A percentile compares a stretch with the other conserved stretches of the same genome.
Evolutionary conservation across 1,140 invertebrate genomes (phyloP).

Genomic region (Dendroctonus valens): DNA sequence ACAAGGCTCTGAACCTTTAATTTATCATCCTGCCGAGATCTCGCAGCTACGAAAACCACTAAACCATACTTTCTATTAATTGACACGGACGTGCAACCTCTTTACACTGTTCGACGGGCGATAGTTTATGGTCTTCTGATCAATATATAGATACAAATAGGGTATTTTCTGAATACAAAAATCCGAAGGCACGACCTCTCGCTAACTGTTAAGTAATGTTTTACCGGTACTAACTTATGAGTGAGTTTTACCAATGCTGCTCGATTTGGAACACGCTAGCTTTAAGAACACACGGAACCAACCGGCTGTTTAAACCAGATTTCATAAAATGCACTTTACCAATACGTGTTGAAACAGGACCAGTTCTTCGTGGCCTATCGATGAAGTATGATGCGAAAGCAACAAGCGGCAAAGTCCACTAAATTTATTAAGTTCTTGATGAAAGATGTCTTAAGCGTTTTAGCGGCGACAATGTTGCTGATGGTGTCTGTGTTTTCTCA

Average conservation of each 20-base stretch:
- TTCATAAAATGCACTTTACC: no score
- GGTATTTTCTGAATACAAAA: slow-evolving; percentile 25
- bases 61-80: slow-evolving; percentile 29
- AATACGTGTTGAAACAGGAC: no score
- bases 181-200: slow-evolving; percentile 22
- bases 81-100: slow-evolving; percentile 28
- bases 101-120: slow-evolving; percentile 21
- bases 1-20: neutral
- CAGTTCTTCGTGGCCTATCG: no score
- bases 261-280: neutral
- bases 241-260: slow-evolving; percentile 18
- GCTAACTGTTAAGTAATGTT: slow-evolving; percentile 27
- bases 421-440: no score
- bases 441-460: no score
- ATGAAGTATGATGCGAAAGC: no score
- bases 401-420: no score
- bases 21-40: slow-evolving; percentile 14
- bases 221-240: slow-evolving; percentile 19
- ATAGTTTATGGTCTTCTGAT: slow-evolving; percentile 26
- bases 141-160: slow-evolving; percentile 31
- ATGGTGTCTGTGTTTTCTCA: no score
- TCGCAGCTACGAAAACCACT: slow-evolving; percentile 7
- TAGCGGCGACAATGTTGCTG: no score
- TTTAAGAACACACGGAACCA: no score
- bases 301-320: no score